phyloP scores from a whole-genome alignment of 2,113 vertebrate species.

The Ginglymostoma cirratum region DNA sequence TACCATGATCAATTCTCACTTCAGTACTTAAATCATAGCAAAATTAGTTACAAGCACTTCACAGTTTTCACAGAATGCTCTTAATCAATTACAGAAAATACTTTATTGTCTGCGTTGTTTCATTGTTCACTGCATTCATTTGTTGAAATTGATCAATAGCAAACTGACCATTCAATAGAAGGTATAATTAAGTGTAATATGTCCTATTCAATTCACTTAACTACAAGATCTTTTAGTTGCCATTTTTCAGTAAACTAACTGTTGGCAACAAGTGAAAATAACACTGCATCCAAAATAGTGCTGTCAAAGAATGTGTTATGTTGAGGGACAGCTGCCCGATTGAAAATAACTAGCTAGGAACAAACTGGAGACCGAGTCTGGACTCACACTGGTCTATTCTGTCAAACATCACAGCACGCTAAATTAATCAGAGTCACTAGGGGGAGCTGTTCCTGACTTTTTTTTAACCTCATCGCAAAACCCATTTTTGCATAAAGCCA shows the following conservation, averaged over 20 bases:
- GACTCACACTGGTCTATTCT: background rate
- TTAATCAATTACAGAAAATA: background rate
- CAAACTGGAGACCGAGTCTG: background rate
- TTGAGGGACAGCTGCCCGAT: background rate
- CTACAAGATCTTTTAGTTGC: background rate
- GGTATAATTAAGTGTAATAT: background rate
- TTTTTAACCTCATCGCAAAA: background rate
- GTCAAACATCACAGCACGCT: background rate
- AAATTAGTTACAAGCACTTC: background rate
- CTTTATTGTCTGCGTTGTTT: background rate
- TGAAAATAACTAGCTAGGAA: background rate
- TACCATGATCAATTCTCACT: background rate
- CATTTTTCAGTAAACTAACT: background rate
- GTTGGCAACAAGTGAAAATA: slow-evolving; percentile 25
- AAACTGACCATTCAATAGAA: background rate
- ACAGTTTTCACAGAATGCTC: background rate
- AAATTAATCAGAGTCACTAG: background rate
- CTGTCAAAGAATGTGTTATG: background rate
- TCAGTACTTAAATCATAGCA: background rate
- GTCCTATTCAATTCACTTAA: background rate
- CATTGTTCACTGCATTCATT: background rate
- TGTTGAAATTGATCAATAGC: background rate
- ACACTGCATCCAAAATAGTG: slow-evolving; percentile 1
- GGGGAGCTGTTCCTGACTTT: background rate
- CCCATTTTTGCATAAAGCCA: background rate